phyloP scores from a whole-genome alignment of 2,113 vertebrate species.

The Cryptomyrus ogoouensis region DNA sequence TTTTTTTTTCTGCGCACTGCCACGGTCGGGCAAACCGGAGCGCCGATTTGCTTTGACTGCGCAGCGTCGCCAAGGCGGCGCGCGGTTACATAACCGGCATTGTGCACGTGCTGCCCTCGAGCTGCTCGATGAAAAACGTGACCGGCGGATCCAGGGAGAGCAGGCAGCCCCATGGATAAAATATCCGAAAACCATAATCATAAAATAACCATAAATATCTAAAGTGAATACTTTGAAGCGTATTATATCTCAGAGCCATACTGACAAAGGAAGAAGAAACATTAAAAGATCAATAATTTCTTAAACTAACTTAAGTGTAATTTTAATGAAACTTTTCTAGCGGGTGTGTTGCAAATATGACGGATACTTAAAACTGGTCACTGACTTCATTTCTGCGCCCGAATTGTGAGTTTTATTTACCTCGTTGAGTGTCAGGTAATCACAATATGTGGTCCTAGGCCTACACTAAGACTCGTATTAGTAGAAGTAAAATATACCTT shows the following conservation, averaged over 20 bases:
- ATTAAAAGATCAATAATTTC: neutral
- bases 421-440: neutral
- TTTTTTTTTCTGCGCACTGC: neutral
- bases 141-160: neutral
- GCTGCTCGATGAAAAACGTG: neutral
- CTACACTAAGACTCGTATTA: neutral
- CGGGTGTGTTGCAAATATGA: neutral
- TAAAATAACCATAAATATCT: neutral
- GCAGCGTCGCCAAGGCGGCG: neutral
- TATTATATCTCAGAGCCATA: neutral
- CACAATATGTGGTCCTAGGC: neutral
- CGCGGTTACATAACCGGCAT: conserved; percentile 5
- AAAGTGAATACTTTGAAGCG: neutral
- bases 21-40: neutral
- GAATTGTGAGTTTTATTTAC: neutral
- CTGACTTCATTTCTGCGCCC: neutral
- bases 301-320: neutral
- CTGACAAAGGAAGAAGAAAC: neutral
- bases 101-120: neutral
- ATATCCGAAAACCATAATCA: neutral
- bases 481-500: neutral
- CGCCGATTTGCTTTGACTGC: neutral
- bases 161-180: neutral
- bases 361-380: neutral
- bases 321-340: neutral